Conservation (phyloP, 1,140 invertebrate species). For the Penaeus indicus region DNA sequence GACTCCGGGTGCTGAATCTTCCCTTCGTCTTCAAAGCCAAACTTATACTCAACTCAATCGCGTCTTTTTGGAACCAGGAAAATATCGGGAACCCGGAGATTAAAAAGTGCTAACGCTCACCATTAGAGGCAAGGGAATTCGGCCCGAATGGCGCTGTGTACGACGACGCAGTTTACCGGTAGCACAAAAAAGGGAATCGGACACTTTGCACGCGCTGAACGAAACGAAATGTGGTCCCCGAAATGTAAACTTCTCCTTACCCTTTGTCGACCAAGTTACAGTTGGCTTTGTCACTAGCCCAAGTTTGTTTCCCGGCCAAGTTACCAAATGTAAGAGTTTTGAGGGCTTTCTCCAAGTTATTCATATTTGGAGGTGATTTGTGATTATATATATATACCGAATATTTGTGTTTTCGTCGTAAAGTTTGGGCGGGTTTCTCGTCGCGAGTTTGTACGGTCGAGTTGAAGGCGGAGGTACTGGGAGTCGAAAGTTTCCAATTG, state of each 20-base stretch:
- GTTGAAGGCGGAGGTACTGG: no score
- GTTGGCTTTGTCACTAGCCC: conserved; percentile 53
- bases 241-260: conserved; percentile 61
- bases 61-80: conserved; percentile 57
- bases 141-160: not conserved
- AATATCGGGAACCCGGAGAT: conserved; percentile 52
- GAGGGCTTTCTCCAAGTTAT: conserved; percentile 9
- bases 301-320: conserved; percentile 45
- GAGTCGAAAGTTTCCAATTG: no score
- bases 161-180: not conserved
- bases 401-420: no score
- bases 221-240: conserved; percentile 52
- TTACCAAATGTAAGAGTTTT: no score
- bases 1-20: conserved; percentile 31
- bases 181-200: not conserved
- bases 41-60: conserved; percentile 61
- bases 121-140: not conserved
- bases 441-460: no score
- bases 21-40: conserved; percentile 58
- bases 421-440: no score
- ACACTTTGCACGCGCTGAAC: conserved; percentile 39
- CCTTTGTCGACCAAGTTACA: conserved; percentile 58
- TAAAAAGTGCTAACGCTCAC: conserved; percentile 57
- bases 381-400: not conserved
- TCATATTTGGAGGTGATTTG: conserved; percentile 1